These are phyloP conservation scores for Enteromius radiatus DNA, from an alignment of 2,797 vertebrate genomes.

Conservation along the genomic window DNA sequence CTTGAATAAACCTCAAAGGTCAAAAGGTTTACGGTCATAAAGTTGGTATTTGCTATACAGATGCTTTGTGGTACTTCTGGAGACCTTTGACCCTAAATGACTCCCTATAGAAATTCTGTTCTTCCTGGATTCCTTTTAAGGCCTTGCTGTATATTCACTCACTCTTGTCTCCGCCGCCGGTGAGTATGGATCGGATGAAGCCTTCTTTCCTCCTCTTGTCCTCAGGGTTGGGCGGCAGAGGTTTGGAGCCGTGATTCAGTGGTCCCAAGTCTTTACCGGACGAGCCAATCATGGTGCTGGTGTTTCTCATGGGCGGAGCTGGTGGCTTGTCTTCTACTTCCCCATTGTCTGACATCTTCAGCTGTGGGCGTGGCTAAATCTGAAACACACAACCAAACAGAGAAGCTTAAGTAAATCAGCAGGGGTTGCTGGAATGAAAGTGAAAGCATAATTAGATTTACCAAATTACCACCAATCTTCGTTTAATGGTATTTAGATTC, in stretches of 20 bases:
- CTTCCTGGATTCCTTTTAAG: background rate
- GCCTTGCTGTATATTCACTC: conserved; percentile 51
- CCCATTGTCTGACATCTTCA: conserved; percentile 95
- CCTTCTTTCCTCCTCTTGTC: conserved; percentile 95
- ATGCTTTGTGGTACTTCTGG: background rate
- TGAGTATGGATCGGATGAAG: conserved; percentile 90
- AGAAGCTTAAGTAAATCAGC: background rate
- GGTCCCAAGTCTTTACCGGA: conserved; percentile 86
- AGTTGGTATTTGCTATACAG: background rate
- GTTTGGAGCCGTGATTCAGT: conserved; percentile 92
- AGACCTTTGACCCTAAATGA: background rate
- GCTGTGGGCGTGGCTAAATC: conserved; percentile 48
- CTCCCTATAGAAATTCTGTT: background rate
- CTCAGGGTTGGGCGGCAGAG: conserved; percentile 93
- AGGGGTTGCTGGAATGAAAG: conserved; percentile 11
- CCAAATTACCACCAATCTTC: conserved; percentile 24
- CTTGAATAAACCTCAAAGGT: background rate
- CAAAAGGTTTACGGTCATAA: conserved; percentile 14
- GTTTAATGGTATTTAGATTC: conserved; percentile 9
- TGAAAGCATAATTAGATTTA: conserved; percentile 17
- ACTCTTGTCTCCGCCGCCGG: conserved; percentile 92
- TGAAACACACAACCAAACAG: conserved; percentile 29
- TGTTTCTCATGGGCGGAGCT: conserved; percentile 96
- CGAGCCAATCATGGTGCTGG: conserved; percentile 93
- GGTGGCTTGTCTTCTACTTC: conserved; percentile 95